A percentile compares a stretch with the other conserved stretches of the same genome.
These are phyloP conservation scores for Agrotis segetum DNA, from an alignment of 2,888 invertebrate species.

Conservation along the genomic window DNA sequence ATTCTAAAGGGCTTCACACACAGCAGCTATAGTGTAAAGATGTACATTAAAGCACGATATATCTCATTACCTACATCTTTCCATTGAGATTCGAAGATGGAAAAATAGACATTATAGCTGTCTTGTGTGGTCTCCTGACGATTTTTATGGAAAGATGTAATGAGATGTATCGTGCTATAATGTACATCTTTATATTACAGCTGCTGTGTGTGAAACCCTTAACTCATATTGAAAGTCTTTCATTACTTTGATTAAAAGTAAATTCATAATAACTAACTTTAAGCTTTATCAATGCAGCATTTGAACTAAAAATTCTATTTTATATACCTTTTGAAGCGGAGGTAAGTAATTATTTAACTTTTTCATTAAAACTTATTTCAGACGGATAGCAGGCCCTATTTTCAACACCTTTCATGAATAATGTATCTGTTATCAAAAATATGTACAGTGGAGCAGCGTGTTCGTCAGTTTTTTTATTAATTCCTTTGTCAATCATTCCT, in stretches of 20 bases:
- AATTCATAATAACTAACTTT: constrained; percentile 4
- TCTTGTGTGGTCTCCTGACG: no score
- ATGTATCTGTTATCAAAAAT: not conserved
- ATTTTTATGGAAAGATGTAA: no score
- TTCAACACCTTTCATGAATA: constrained; percentile 2
- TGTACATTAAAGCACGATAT: no score
- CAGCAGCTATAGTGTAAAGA: no score
- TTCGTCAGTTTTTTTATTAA: not conserved
- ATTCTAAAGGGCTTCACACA: no score
- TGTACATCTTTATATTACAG: no score
- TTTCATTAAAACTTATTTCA: constrained; percentile 26
- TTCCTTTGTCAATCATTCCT: no score
- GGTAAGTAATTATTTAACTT: constrained; percentile 29
- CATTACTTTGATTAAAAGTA: not conserved
- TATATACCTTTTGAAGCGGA: constrained; percentile 1
- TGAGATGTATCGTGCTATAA: no score
- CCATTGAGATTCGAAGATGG: no score
- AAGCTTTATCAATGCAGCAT: not conserved
- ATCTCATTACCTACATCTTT: no score
- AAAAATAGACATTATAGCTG: no score
- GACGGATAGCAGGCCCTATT: not conserved
- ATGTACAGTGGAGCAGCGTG: not conserved
- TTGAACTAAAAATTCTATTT: constrained; percentile 4
- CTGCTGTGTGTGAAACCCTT: no score
- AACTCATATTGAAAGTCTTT: not conserved